Evolutionary conservation across 2,797 vertebrate species (phyloP).

Genomic region (Poeciliopsis paucimaculata): DNA sequence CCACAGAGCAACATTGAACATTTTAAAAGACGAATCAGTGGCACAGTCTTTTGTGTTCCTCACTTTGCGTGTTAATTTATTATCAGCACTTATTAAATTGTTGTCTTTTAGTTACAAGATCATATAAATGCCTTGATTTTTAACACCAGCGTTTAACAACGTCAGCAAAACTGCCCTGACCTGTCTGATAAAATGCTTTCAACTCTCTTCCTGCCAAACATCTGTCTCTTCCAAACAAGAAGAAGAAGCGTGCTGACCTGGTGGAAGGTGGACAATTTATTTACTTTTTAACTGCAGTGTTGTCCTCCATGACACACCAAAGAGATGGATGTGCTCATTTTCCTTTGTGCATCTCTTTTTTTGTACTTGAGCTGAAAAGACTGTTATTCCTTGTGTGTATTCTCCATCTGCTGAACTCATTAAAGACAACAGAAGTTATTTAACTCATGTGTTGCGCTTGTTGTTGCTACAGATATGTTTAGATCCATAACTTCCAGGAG

Average conservation of each 20-base stretch:
- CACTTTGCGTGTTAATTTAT: conserved; percentile 14
- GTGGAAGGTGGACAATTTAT: conserved; percentile 19
- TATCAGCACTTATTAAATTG: conserved; percentile 7
- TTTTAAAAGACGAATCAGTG: conserved; percentile 21
- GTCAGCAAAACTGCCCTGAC: conserved; percentile 44
- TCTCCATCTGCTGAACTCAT: conserved; percentile 52
- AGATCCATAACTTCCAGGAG: conserved; percentile 29
- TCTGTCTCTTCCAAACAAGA: conserved; percentile 42
- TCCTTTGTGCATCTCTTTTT: conserved; percentile 38
- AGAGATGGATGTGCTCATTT: conserved; percentile 18
- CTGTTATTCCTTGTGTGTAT: conserved; percentile 44
- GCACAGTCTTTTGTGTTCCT: conserved; percentile 9
- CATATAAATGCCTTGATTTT: conserved; percentile 24
- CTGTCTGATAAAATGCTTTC: conserved; percentile 54
- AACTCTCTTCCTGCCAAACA: conserved; percentile 41
- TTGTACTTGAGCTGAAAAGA: conserved; percentile 54
- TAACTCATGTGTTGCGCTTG: conserved; percentile 29
- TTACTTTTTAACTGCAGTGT: conserved; percentile 20
- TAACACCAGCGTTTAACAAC: conserved; percentile 27
- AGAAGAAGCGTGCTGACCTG: conserved; percentile 27
- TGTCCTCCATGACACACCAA: conserved; percentile 20
- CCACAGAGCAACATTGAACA: conserved; percentile 26
- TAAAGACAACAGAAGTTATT: conserved; percentile 61
- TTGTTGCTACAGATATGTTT: conserved; percentile 33
- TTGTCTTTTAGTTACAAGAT: not conserved